Base-by-base conservation (phyloP, 1,140 invertebrate species). In the Acromyrmex charruanus region DNA sequence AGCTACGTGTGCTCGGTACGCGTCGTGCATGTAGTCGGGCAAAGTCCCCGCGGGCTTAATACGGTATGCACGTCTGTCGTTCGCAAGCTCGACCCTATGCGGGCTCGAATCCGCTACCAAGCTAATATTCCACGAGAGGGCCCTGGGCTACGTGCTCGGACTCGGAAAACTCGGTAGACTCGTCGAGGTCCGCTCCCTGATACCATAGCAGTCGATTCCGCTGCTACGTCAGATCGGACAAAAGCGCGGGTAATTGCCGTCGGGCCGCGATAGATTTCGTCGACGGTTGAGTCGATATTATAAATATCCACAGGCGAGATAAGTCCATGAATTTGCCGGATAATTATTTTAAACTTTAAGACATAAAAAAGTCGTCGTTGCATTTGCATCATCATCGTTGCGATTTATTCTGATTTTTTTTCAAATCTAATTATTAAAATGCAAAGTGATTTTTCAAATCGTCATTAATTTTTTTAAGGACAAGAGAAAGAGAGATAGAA, bases 51-150 rank as follows among this genome's bases (percentile, higher is more conserved):
- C 82, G 94, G 94, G 93, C 92, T 94, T 95, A 94, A 95, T 95
- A 95, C 93, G 88, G 94, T 94, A 95, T 95, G 94, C 94, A 94
- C 92, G 94, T 91, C 92, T 89, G 93, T 94, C 92, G 93, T 90
- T 94, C 92, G 92, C 88, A 84, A 92, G 89, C 90, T 88, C 91
- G 91, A 89, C 89, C 93, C 89, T 89, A 91, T 92, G 92, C 92
- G 91, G 93, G 88, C 94, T 92, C 90, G 90, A 92, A 93, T 91
- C 92, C 86, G 88, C 94, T 92, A 92, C 89, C 90, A 91, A 93
- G 66, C 94, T 94, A 95, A 95, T 95, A 95, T 95, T 95, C 93
- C 92, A 93, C 92, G 91, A 93, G 93, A 93, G 93, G 92, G 89
- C 91, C 87, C 87, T 72, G 85, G 75, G 87, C 82, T 92, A 93